A percentile compares a stretch with the other conserved stretches of the same genome.
Evolutionary conservation across 2,888 invertebrate species (phyloP).

Genomic region (Diadegma fenestrale): DNA sequence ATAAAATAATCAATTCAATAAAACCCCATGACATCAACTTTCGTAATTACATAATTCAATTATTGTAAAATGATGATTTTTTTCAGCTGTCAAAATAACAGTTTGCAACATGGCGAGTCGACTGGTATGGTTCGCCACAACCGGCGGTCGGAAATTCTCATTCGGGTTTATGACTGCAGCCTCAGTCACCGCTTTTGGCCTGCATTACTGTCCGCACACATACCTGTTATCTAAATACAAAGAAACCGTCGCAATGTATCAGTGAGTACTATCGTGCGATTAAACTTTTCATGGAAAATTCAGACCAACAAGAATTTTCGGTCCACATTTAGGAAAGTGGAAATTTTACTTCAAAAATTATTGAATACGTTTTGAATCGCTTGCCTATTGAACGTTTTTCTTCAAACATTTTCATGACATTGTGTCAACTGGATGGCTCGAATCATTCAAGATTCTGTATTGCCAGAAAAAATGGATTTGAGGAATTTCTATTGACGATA

Average conservation of each 20-base stretch:
- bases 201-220: conserved; percentile 87
- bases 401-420: not conserved
- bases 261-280: conserved; percentile 84
- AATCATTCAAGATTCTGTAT: not conserved
- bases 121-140: conserved; percentile 60
- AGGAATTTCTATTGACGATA: not conserved
- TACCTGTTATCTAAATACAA: conserved; percentile 87
- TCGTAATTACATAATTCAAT: not conserved
- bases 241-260: conserved; percentile 88
- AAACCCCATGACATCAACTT: not conserved
- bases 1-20: not conserved
- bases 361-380: not conserved
- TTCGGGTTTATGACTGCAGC: conserved; percentile 7
- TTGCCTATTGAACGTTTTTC: not conserved
- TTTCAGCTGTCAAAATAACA: conserved; percentile 3
- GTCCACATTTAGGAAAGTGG: not conserved
- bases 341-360: not conserved
- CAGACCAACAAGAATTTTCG: not conserved
- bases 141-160: conserved; percentile 28
- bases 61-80: not conserved
- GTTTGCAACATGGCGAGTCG: conserved; percentile 42
- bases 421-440: not conserved
- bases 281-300: conserved; percentile 6
- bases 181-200: conserved; percentile 24
- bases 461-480: not conserved